Evolutionary conservation across 2,888 invertebrate genomes (phyloP).

Genomic region (Nomada ruficornis): DNA sequence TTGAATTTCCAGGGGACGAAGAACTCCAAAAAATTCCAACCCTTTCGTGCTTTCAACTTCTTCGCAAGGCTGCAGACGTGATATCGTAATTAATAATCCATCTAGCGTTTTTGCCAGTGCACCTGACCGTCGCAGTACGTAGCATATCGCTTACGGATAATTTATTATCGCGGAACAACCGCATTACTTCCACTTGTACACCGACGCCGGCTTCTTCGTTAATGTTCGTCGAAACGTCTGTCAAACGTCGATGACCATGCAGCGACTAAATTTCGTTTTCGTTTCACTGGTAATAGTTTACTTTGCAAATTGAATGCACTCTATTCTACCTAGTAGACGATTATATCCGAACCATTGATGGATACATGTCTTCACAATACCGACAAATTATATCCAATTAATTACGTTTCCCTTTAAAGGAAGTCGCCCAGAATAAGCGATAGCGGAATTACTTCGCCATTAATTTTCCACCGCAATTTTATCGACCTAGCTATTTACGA

Average conservation of each 20-base stretch:
- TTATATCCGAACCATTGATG: background rate
- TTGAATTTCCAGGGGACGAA: background rate
- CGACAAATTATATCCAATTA: background rate
- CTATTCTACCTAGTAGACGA: background rate
- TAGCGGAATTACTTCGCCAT: background rate
- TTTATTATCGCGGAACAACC: conserved; percentile 77
- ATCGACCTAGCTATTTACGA: background rate
- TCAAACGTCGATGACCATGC: conserved; percentile 53
- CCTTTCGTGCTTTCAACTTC: conserved; percentile 8
- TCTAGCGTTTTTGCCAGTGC: conserved; percentile 74
- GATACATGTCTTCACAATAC: background rate
- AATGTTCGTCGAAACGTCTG: conserved; percentile 55
- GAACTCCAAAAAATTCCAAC: conserved; percentile 22
- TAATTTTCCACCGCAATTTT: background rate
- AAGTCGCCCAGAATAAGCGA: background rate
- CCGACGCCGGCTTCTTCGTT: conserved; percentile 58
- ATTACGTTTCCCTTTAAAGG: background rate
- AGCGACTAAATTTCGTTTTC: conserved; percentile 1
- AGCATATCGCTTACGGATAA: conserved; percentile 71
- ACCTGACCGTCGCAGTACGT: conserved; percentile 70
- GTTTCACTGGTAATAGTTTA: background rate
- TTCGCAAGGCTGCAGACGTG: conserved; percentile 47
- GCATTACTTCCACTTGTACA: conserved; percentile 66
- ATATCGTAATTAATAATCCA: conserved; percentile 81
- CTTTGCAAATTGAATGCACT: background rate